phyloP scores from a whole-genome alignment of 1,140 invertebrate genomes.

The Trypoxylus dichotomus region DNA sequence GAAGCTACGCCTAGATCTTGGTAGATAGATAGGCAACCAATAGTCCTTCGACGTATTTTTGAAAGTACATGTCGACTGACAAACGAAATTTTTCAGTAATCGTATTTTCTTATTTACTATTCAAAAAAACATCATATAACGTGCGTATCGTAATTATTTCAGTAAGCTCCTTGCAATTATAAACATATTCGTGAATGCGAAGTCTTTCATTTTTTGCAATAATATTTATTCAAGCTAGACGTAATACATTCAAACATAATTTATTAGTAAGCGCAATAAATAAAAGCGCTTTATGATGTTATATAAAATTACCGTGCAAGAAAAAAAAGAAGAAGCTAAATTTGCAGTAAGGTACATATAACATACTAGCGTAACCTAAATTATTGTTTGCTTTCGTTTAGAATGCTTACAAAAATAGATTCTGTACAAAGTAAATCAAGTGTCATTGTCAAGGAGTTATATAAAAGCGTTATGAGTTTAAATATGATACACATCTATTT shows the following conservation, averaged over 20 bases:
- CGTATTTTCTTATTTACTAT: no score
- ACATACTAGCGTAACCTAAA: not conserved
- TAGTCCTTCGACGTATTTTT: no score
- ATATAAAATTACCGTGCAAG: not conserved
- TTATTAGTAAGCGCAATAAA: not conserved
- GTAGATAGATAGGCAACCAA: no score
- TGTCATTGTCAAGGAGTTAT: slow-evolving; percentile 22
- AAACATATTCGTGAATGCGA: not conserved
- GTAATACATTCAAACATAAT: slow-evolving; percentile 19
- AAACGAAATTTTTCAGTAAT: no score
- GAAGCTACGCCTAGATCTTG: no score
- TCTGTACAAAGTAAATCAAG: not conserved
- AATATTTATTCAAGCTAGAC: not conserved
- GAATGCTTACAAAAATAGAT: slow-evolving; percentile 24
- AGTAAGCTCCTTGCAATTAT: not conserved
- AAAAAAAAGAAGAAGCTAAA: not conserved
- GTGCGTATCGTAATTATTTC: not conserved
- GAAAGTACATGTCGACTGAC: no score
- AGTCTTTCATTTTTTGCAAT: slow-evolving; percentile 14
- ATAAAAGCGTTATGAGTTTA: slow-evolving; percentile 17
- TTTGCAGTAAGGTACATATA: not conserved
- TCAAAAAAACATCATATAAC: not conserved
- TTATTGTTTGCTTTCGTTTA: not conserved
- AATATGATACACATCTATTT: no score
- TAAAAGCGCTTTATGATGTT: not conserved